phyloP scores from a whole-genome alignment of 2,888 invertebrate species.

The Lissonota sp. region DNA sequence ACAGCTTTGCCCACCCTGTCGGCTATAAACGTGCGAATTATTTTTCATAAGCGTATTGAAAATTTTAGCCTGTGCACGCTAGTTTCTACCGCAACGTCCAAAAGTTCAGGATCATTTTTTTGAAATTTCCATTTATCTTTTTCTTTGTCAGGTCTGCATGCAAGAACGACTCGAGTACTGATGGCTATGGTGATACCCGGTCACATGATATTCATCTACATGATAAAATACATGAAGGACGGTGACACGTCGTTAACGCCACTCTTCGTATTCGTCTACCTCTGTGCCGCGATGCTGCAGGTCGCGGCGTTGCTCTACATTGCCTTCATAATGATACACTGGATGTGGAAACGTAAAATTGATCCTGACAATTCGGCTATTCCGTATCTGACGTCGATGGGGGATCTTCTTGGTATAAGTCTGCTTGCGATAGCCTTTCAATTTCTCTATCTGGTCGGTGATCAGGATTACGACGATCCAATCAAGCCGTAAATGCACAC shows the following conservation, averaged over 20 bases:
- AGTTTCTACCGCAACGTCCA: too few relatives aligned
- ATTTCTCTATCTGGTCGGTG: conserved; percentile 86
- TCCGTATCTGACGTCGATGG: conserved; percentile 91
- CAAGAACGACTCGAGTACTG: conserved; percentile 89
- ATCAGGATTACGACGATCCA: conserved; percentile 84
- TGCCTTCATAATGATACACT: conserved; percentile 87
- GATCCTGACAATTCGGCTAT: conserved; percentile 92
- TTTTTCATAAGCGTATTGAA: too few relatives aligned
- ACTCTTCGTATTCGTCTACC: conserved; percentile 89
- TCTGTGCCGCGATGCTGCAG: conserved; percentile 87
- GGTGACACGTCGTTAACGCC: conserved; percentile 88
- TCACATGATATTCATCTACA: conserved; percentile 90
- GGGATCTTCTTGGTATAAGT: conserved; percentile 91
- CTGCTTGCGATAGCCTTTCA: conserved; percentile 88
- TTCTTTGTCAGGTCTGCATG: conserved; percentile 85
- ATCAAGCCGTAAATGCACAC: conserved; percentile 69
- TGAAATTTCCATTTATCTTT: conserved; percentile 1
- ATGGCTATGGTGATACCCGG: conserved; percentile 91
- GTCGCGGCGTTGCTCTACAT: conserved; percentile 87
- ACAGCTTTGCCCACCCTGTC: too few relatives aligned
- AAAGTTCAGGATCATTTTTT: background rate
- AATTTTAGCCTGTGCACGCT: too few relatives aligned
- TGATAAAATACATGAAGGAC: conserved; percentile 89
- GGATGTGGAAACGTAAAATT: conserved; percentile 87
- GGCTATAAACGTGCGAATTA: too few relatives aligned